These are phyloP conservation scores for Melolontha melolontha DNA, from an alignment of 2,888 invertebrate genomes.

Conservation along the genomic window DNA sequence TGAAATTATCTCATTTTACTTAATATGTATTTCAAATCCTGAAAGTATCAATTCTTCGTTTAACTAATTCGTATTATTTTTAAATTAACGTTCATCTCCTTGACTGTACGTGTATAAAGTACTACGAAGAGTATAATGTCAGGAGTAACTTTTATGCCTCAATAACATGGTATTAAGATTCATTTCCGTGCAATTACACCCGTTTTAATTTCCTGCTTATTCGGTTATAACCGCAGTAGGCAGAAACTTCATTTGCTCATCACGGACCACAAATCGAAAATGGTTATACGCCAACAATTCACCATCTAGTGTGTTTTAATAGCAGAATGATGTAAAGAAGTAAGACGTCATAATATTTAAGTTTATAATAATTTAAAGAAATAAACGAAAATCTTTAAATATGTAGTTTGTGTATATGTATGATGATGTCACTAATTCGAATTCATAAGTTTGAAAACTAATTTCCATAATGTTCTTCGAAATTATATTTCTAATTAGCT, in stretches of 20 bases:
- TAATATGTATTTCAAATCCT: no score
- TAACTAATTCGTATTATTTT: no score
- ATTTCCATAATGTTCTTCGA: no score
- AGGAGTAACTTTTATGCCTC: constrained; percentile 6
- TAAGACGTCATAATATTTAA: neutral
- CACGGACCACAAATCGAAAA: constrained; percentile 13
- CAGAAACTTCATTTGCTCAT: constrained; percentile 14
- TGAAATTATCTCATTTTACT: no score
- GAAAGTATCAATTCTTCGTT: no score
- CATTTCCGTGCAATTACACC: constrained; percentile 20
- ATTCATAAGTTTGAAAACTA: no score
- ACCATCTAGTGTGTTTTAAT: neutral
- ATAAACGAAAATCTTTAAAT: no score
- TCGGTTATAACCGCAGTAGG: constrained; percentile 17
- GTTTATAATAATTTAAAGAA: no score
- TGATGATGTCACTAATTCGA: no score
- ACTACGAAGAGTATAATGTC: constrained; percentile 4
- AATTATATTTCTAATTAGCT: no score
- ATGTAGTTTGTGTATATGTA: no score
- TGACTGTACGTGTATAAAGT: neutral
- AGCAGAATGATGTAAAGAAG: neutral
- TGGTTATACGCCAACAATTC: constrained; percentile 9
- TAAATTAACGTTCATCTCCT: neutral
- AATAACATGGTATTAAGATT: constrained; percentile 12
- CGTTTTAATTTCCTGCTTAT: constrained; percentile 25